Evolutionary conservation across 2,888 invertebrate genomes (phyloP).

Genomic region (Drosophila quinaria): DNA sequence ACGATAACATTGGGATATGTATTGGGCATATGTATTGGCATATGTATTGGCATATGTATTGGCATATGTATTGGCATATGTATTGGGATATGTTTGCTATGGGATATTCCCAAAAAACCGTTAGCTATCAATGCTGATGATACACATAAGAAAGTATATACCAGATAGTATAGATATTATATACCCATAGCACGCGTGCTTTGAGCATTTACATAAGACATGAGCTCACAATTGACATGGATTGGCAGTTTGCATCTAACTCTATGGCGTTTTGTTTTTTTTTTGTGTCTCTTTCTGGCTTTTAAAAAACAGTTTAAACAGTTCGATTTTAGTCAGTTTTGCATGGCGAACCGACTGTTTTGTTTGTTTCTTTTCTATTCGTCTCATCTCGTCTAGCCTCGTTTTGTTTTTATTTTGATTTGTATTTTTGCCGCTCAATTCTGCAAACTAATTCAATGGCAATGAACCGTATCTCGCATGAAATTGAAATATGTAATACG

Average conservation of each 20-base stretch:
- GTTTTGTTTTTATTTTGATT: constrained; percentile 14
- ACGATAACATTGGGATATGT: constrained; percentile 7
- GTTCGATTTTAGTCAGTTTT: constrained; percentile 45
- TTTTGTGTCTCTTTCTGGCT: constrained; percentile 14
- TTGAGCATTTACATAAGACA: constrained; percentile 68
- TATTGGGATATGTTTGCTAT: constrained; percentile 16
- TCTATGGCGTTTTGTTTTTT: constrained; percentile 6
- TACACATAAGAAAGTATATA: constrained; percentile 14
- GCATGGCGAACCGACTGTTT: constrained; percentile 29
- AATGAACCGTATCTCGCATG: constrained; percentile 72
- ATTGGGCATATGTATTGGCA: too few species aligned
- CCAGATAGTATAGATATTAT: constrained; percentile 34
- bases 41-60: constrained; percentile 22
- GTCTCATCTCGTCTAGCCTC: constrained; percentile 12
- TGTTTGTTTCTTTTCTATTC: constrained; percentile 15
- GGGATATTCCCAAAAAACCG: constrained; percentile 11
- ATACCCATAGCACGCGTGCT: constrained; percentile 65
- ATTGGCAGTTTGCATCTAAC: constrained; percentile 50
- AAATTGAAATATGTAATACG: constrained; percentile 55
- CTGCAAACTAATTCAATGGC: constrained; percentile 74
- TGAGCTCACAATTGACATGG: constrained; percentile 62
- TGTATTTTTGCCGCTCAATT: constrained; percentile 42
- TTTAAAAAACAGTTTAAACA: constrained; percentile 46
- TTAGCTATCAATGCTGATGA: constrained; percentile 18
- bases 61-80: constrained; percentile 7